Evolutionary conservation across 2,888 invertebrate genomes (phyloP).

Genomic region (Tetragonisca angustula): DNA sequence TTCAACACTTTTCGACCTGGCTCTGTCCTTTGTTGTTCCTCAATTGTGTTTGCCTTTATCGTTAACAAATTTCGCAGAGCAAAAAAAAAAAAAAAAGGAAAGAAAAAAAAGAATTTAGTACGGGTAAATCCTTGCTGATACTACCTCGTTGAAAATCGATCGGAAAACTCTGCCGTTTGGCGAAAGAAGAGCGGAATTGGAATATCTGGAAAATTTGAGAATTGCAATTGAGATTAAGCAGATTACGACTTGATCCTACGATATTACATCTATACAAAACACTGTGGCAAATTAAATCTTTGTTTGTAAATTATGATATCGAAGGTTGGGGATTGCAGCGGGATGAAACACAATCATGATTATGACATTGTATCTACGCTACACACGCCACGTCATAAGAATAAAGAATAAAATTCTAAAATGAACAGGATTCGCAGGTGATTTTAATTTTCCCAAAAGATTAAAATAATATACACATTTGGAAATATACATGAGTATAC

Average conservation of each 20-base stretch:
- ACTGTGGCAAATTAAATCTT: background rate
- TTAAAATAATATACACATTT: background rate
- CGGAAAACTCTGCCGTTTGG: background rate
- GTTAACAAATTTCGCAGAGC: background rate
- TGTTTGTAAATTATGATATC: background rate
- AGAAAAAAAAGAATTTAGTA: background rate
- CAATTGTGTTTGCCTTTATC: background rate
- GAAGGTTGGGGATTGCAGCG: no score
- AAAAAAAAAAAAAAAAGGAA: background rate
- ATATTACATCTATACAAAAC: background rate
- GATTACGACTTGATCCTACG: background rate
- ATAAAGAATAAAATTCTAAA: no score
- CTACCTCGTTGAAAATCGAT: background rate
- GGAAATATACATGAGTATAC: no score
- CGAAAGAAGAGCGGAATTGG: background rate
- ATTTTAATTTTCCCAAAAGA: background rate
- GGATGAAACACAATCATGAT: no score
- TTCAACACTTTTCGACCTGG: background rate
- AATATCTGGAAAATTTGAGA: background rate
- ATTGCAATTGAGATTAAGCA: background rate
- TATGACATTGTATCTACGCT: no score
- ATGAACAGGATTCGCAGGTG: background rate
- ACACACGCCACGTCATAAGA: no score
- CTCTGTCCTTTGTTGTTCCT: background rate
- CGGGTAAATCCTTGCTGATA: background rate